phyloP scores from a whole-genome alignment of 1,140 invertebrate genomes.

The Ostrea denselamellosa region DNA sequence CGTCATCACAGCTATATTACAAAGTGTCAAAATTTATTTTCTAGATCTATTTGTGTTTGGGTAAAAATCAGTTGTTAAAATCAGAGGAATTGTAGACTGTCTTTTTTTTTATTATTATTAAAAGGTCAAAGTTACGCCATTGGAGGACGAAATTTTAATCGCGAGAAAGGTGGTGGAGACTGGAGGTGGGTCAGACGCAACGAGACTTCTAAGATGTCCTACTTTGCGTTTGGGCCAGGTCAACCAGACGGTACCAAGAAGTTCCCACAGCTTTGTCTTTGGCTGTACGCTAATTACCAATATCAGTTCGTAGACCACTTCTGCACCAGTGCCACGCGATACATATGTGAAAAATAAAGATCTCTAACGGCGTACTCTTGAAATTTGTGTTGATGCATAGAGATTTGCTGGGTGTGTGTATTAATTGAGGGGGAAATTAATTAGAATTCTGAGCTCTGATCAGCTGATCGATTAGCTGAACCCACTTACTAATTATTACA shows the following conservation, averaged over 20 bases:
- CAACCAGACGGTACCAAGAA: background rate
- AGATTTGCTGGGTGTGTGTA: too few species aligned
- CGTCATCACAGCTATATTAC: too few species aligned
- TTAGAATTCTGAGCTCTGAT: too few species aligned
- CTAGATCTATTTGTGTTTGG: too few species aligned
- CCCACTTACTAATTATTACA: too few species aligned
- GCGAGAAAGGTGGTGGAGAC: background rate
- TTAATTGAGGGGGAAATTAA: too few species aligned
- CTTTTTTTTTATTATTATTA: background rate
- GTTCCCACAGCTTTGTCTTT: background rate
- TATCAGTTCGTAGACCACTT: background rate
- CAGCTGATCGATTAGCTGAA: too few species aligned
- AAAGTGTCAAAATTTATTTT: too few species aligned
- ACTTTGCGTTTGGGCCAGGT: background rate
- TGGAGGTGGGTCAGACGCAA: background rate
- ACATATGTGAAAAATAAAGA: conserved; percentile 12
- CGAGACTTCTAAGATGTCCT: background rate
- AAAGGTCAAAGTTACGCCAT: background rate
- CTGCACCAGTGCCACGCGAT: background rate
- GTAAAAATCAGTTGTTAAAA: too few species aligned
- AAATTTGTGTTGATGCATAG: too few species aligned
- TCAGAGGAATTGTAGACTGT: too few species aligned
- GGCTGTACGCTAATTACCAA: background rate
- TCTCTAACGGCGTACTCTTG: background rate
- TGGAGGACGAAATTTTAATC: background rate